These are phyloP conservation scores for Lytechinus pictus DNA, from an alignment of 35 echinoderm and acorn worm genomes.

Conservation along the genomic window DNA sequence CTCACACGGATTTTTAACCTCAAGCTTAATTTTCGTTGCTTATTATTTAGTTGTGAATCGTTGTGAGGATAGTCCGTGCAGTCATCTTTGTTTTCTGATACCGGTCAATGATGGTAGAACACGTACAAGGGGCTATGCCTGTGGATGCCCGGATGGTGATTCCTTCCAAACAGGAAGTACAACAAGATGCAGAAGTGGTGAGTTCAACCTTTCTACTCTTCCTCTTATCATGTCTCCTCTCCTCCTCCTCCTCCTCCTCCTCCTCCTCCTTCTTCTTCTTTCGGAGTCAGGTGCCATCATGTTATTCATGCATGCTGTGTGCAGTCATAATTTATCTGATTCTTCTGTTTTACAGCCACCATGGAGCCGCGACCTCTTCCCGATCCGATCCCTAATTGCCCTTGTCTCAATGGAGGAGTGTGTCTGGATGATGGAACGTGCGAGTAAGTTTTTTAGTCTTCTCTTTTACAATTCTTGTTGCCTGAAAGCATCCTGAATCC, in stretches of 20 bases:
- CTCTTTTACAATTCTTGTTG: background rate
- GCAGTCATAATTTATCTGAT: background rate
- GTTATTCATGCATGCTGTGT: too few relatives aligned
- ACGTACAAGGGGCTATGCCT: conserved; percentile 7
- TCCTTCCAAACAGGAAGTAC: conserved; percentile 6
- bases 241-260: too few relatives aligned
- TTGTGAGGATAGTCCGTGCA: conserved; percentile 40
- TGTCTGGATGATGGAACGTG: conserved; percentile 45
- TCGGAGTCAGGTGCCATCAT: background rate
- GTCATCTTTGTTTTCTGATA: conserved; percentile 55
- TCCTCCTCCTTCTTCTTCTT: background rate
- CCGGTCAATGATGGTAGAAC: conserved; percentile 10
- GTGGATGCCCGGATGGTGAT: conserved; percentile 52
- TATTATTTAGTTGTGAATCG: conserved; percentile 48
- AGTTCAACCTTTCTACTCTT: background rate
- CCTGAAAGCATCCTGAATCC: too few relatives aligned
- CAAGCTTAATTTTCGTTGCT: background rate
- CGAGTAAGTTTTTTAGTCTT: conserved; percentile 35
- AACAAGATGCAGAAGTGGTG: conserved; percentile 24
- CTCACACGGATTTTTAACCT: background rate
- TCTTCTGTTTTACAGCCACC: background rate
- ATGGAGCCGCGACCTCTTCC: background rate
- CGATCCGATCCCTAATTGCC: conserved; percentile 40
- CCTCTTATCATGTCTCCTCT: background rate
- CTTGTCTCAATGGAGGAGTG: conserved; percentile 52